These are phyloP conservation scores for Lucilia cuprina DNA, from an alignment of 1,140 invertebrate species.

Conservation along the genomic window DNA sequence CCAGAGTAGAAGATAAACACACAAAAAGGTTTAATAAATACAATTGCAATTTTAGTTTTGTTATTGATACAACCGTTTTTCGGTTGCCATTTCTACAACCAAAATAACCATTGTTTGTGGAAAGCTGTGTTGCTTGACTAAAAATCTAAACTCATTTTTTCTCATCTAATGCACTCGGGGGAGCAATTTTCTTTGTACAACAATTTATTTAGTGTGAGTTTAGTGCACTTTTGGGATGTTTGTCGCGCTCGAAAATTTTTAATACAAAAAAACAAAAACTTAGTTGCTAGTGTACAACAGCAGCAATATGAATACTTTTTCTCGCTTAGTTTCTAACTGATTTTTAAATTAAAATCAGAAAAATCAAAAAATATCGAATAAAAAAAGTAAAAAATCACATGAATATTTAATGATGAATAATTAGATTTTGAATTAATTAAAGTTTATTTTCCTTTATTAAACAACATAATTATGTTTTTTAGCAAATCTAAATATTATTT, in stretches of 20 bases:
- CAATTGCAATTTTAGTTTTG: neutral
- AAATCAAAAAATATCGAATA: neutral
- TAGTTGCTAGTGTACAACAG: neutral
- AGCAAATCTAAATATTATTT: neutral
- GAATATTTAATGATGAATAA: neutral
- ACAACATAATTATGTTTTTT: neutral
- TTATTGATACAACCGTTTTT: neutral
- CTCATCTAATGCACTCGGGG: constrained; percentile 14
- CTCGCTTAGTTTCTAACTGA: neutral
- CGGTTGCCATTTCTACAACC: neutral
- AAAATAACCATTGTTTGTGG: neutral
- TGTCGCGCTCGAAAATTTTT: neutral
- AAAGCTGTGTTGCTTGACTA: neutral
- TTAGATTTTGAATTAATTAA: neutral
- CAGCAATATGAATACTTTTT: neutral
- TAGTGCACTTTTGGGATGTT: constrained; percentile 17
- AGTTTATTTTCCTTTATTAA: neutral
- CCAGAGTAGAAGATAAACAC: neutral
- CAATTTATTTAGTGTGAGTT: constrained; percentile 4
- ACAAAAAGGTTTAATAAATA: neutral
- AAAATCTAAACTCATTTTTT: constrained; percentile 20
- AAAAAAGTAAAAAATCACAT: neutral
- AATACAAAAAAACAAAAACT: neutral
- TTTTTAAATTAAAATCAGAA: neutral
- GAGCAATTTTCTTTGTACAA: constrained; percentile 19